Conservation (phyloP, 2,113 vertebrate species). For the Pterocles burchelli region DNA sequence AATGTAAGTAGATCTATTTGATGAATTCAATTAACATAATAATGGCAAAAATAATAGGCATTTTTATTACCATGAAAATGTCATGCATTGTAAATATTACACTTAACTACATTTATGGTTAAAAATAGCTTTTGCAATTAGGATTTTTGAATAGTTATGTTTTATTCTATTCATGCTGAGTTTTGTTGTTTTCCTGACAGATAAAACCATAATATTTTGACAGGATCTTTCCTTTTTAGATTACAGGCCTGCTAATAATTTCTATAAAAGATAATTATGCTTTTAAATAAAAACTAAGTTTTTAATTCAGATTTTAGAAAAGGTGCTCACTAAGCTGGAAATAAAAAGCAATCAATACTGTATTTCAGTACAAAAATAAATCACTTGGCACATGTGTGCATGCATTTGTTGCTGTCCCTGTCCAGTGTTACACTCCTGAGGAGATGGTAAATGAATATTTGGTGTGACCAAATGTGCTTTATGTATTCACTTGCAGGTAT, state of each 20-base stretch:
- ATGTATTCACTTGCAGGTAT: not conserved
- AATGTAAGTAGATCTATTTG: not conserved
- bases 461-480: not conserved
- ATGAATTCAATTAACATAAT: conserved; percentile 9
- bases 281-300: not conserved
- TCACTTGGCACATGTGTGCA: not conserved
- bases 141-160: not conserved
- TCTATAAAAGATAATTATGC: not conserved
- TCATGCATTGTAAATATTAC: not conserved
- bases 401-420: not conserved
- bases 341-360: not conserved
- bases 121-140: conserved; percentile 14
- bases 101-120: not conserved
- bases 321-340: not conserved
- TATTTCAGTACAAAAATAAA: not conserved
- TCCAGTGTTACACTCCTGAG: not conserved
- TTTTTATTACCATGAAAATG: not conserved
- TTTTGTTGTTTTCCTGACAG: not conserved
- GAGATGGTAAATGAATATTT: not conserved
- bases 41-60: not conserved
- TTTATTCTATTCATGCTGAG: not conserved
- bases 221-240: not conserved
- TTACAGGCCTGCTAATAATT: not conserved
- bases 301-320: not conserved
- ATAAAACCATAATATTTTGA: not conserved